phyloP scores from a whole-genome alignment of 64 coral and sea anemone species.

The Astreopora myriophthalma region DNA sequence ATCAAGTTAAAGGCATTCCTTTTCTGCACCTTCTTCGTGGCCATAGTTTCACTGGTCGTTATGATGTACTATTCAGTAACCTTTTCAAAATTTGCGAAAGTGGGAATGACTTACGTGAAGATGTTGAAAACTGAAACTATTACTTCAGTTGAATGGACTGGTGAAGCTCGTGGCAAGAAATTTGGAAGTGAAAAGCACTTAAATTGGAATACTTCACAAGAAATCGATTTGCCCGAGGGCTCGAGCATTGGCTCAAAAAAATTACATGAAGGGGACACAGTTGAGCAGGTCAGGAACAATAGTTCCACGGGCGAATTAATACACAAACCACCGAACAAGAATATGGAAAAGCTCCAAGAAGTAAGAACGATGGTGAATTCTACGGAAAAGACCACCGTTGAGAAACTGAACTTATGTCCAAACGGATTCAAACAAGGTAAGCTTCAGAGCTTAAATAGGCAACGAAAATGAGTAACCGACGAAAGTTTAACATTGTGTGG shows the following conservation, averaged over 20 bases:
- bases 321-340: no score
- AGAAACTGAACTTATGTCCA: background rate
- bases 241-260: no score
- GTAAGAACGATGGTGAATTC: background rate
- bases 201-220: background rate
- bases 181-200: background rate
- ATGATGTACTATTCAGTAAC: constrained; percentile 13
- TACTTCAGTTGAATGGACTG: background rate
- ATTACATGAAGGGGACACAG: no score
- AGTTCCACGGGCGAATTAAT: no score
- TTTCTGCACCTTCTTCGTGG: background rate
- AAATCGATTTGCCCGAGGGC: no score
- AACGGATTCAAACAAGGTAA: background rate
- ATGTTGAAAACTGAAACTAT: background rate
- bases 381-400: background rate
- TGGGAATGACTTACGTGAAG: background rate
- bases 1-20: background rate
- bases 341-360: background rate
- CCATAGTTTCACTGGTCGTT: background rate
- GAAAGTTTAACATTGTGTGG: no score
- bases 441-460: no score
- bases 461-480: no score
- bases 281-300: no score
- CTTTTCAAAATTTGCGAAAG: background rate
- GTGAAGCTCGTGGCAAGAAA: background rate